These are phyloP conservation scores for Seriola aureovittata DNA, from an alignment of 2,113 vertebrate genomes.

Conservation along the genomic window DNA sequence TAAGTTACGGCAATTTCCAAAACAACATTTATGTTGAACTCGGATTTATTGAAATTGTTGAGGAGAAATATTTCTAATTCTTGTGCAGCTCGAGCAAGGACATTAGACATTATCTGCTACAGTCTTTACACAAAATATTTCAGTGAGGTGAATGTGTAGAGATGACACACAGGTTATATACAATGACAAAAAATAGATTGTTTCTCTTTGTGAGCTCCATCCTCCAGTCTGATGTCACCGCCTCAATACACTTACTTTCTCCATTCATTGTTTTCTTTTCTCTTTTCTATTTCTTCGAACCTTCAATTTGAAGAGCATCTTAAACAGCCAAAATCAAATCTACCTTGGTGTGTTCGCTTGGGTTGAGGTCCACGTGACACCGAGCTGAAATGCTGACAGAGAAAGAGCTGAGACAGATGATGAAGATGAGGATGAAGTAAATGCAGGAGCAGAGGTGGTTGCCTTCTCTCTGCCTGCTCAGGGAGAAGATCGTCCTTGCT, in stretches of 20 bases:
- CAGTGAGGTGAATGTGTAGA: background rate
- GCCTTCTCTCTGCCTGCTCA: slow-evolving; percentile 62
- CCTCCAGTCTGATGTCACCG: background rate
- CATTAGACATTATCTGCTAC: background rate
- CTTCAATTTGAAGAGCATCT: slow-evolving; percentile 34
- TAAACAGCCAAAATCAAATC: slow-evolving; percentile 62
- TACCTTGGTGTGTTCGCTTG: slow-evolving; percentile 47
- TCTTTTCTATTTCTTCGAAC: slow-evolving; percentile 10
- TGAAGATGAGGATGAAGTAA: slow-evolving; percentile 27
- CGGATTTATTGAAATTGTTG: background rate
- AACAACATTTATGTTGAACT: background rate
- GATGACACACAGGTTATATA: slow-evolving; percentile 8
- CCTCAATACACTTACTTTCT: slow-evolving; percentile 5
- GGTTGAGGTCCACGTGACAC: slow-evolving; percentile 44
- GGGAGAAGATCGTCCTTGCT: slow-evolving; percentile 76
- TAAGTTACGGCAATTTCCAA: background rate
- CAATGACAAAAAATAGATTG: background rate
- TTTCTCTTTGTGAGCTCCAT: slow-evolving; percentile 6
- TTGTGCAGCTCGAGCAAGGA: background rate
- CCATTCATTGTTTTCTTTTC: background rate
- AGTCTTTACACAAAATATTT: slow-evolving; percentile 1
- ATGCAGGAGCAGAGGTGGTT: slow-evolving; percentile 46
- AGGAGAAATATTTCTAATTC: background rate
- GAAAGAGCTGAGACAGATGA: slow-evolving; percentile 24
- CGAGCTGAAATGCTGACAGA: slow-evolving; percentile 38